Base-by-base conservation (phyloP, 1,140 invertebrate species). In the Bombus balteatus region DNA sequence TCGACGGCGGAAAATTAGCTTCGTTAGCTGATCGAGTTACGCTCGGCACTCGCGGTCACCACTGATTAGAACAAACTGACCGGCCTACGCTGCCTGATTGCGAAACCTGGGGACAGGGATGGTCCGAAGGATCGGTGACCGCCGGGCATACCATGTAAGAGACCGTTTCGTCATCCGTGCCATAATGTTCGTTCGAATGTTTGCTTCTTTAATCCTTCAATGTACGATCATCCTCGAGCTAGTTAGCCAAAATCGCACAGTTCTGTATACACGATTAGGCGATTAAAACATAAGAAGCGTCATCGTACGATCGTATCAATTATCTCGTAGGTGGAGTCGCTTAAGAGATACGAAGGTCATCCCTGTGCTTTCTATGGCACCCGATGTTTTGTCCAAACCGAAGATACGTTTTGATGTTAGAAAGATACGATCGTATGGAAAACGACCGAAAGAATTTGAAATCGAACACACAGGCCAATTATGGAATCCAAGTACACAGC, bases 21-120 rank as follows among this genome's bases (percentile, higher is more conserved):
- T 95, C 94, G 94, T 95, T 95, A 95, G 94, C 90, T 94, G 93
- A 95, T 95, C 92, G 92, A 95, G 93, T 95, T 95, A 95, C 91
- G 89, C 88, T 83, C 37, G 75, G 37, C 15, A 82, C 70, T 89
- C 91, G 91, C 89, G 94, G 93, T 95, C 94, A 94, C 92, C 93
- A 87, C 94, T 95, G 94, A 95, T 95, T 95, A 95, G 94, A 95
- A 94, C 94, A 94, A 95, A 94, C 94, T 93, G 91, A 92, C 88
- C 91, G 77, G 93, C 92, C 93, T 95, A 95, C 94, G 93, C 92
- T 88, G 92, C 92, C 93, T 94, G 94, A 94, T 94, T 95, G 92
- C 94, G 88, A 92, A 92, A 94, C 92, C 92, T 87, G 86, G 89
- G 89, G 43, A 70, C 65, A 78, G 59, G 71, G 39, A 70, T 77